Conservation (phyloP, 2,797 vertebrate species). For the Anisognathus igniventris region DNA sequence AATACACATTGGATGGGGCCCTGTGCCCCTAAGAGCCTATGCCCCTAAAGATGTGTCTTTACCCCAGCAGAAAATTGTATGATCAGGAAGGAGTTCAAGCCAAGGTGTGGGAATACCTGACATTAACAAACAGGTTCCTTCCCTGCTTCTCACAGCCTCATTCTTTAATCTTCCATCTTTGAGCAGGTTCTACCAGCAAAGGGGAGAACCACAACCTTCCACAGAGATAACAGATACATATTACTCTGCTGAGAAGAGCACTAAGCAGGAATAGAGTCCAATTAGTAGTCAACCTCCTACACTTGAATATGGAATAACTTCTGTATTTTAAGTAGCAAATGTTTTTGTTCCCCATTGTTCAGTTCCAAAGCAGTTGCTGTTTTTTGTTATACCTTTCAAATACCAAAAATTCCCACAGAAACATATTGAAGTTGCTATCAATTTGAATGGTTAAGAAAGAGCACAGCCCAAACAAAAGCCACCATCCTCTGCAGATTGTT, state of each 20-base stretch:
- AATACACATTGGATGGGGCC: not conserved
- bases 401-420: not conserved
- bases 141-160: not conserved
- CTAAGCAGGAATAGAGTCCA: not conserved
- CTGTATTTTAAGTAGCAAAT: not conserved
- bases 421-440: not conserved
- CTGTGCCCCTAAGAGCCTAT: not conserved
- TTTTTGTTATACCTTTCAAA: not conserved
- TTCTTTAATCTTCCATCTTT: not conserved
- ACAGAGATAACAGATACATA: not conserved
- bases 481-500: not conserved
- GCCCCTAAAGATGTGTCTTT: not conserved
- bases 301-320: not conserved
- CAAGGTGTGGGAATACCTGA: not conserved
- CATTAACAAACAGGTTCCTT: not conserved
- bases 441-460: not conserved
- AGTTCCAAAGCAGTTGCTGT: not conserved
- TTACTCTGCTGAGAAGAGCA: not conserved
- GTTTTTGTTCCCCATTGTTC: not conserved
- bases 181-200: not conserved
- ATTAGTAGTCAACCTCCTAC: not conserved
- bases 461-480: constrained; percentile 8
- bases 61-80: not conserved
- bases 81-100: not conserved
- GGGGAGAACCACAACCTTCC: not conserved